These are phyloP conservation scores for Allacma fusca DNA, from an alignment of 2,888 invertebrate species.

Conservation along the genomic window DNA sequence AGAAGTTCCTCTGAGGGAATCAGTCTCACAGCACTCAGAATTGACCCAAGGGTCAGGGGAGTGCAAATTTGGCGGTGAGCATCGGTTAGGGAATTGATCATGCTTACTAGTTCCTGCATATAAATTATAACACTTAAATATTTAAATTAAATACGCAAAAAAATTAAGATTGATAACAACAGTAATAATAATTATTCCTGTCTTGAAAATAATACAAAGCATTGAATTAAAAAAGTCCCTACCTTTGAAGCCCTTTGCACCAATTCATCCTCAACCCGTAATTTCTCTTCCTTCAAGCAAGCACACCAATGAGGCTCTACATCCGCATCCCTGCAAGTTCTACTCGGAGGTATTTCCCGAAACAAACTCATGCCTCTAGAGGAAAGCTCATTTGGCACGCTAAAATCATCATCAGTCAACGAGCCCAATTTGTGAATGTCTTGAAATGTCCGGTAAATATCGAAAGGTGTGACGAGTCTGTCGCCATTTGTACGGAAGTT, in stretches of 20 bases:
- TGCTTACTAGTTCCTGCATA: slow-evolving; percentile 62
- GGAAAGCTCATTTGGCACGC: background rate
- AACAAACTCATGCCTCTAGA: slow-evolving; percentile 44
- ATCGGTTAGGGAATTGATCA: slow-evolving; percentile 66
- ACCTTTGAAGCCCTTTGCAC: slow-evolving; percentile 68
- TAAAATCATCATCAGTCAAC: slow-evolving; percentile 22
- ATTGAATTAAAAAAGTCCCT: no score
- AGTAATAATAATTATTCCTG: no score
- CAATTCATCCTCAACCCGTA: slow-evolving; percentile 68
- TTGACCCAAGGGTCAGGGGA: slow-evolving; percentile 69
- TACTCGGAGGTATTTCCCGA: slow-evolving; percentile 27
- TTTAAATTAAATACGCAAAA: background rate
- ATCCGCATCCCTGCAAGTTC: slow-evolving; percentile 46
- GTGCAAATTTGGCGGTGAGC: slow-evolving; percentile 71
- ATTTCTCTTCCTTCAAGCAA: slow-evolving; percentile 81
- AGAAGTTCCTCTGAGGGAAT: slow-evolving; percentile 57
- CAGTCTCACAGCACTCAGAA: slow-evolving; percentile 77
- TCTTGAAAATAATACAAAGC: no score
- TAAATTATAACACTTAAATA: no score
- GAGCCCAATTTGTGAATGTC: slow-evolving; percentile 60
- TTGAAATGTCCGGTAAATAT: slow-evolving; percentile 64
- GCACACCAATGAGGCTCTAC: slow-evolving; percentile 72
- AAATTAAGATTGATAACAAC: no score
- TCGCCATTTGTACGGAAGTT: slow-evolving; percentile 63
- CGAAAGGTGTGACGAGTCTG: slow-evolving; percentile 65